A percentile compares a stretch with the other conserved stretches of the same genome.
Conservation (phyloP, 2,888 invertebrate species). For the Melipona beecheii region DNA sequence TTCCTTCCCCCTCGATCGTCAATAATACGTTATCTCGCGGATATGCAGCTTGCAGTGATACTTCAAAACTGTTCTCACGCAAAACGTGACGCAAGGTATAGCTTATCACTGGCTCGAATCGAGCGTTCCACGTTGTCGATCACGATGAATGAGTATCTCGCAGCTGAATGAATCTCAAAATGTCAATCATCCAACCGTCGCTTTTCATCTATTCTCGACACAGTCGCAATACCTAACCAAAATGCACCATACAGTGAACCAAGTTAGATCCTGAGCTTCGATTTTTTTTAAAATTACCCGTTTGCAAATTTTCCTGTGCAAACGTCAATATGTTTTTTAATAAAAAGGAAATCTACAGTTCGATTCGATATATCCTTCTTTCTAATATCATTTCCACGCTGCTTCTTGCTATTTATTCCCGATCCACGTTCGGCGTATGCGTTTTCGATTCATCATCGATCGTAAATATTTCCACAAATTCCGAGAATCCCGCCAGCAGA, state of each 20-base stretch:
- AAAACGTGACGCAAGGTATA: background rate
- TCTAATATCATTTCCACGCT: no score
- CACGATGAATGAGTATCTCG: background rate
- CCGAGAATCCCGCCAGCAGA: background rate
- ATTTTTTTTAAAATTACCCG: no score
- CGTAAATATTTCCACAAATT: background rate
- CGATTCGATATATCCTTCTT: no score
- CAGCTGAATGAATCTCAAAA: constrained; percentile 4
- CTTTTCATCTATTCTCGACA: background rate
- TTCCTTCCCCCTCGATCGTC: background rate
- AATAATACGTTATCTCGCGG: background rate
- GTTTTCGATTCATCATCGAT: background rate
- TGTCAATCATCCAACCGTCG: background rate
- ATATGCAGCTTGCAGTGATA: background rate
- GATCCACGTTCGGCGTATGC: background rate
- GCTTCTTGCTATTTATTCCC: no score
- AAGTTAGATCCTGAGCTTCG: no score
- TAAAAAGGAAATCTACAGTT: no score
- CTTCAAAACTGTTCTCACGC: background rate
- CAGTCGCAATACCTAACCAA: no score
- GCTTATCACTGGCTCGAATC: background rate
- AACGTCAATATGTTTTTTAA: no score
- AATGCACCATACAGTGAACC: no score
- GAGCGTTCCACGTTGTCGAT: background rate
- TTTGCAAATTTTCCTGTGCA: no score